These are phyloP conservation scores for Andrena praecox DNA, from an alignment of 2,888 invertebrate species.

Conservation along the genomic window DNA sequence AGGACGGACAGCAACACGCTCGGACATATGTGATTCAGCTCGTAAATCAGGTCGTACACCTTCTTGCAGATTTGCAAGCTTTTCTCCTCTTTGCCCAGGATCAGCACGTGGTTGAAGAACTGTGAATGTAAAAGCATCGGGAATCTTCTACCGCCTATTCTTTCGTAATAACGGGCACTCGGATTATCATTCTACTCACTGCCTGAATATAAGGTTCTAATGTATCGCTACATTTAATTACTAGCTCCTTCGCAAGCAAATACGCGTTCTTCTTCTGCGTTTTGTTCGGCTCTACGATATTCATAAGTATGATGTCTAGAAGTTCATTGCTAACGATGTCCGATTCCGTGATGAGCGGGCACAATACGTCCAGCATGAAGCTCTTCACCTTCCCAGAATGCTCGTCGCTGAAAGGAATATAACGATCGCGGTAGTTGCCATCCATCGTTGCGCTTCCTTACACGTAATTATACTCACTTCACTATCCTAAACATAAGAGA, in stretches of 20 bases:
- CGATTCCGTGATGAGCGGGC: conserved; percentile 97
- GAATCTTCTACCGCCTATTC: background rate
- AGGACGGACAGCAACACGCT: conserved; percentile 94
- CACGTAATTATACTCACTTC: conserved; percentile 89
- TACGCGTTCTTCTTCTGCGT: conserved; percentile 95
- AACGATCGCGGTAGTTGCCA: background rate
- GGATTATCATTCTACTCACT: conserved; percentile 86
- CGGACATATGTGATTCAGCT: conserved; percentile 96
- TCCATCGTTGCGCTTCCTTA: background rate
- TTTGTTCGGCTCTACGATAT: conserved; percentile 97
- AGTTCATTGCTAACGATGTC: conserved; percentile 98
- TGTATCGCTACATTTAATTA: conserved; percentile 96
- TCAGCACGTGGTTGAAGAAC: conserved; percentile 98
- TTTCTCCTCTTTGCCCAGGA: conserved; percentile 96
- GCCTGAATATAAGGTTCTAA: conserved; percentile 97
- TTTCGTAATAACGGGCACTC: conserved; percentile 12
- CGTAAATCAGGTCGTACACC: conserved; percentile 98
- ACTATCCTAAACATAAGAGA: conserved; percentile 98
- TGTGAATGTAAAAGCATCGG: conserved; percentile 83
- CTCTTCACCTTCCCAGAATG: conserved; percentile 98
- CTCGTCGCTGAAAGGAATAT: conserved; percentile 89
- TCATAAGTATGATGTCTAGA: conserved; percentile 96
- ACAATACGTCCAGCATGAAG: conserved; percentile 98
- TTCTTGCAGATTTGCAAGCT: conserved; percentile 92
- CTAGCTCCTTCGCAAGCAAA: conserved; percentile 95